phyloP scores from a whole-genome alignment of 1,140 invertebrate genomes.

The Drosophila fuyamai region DNA sequence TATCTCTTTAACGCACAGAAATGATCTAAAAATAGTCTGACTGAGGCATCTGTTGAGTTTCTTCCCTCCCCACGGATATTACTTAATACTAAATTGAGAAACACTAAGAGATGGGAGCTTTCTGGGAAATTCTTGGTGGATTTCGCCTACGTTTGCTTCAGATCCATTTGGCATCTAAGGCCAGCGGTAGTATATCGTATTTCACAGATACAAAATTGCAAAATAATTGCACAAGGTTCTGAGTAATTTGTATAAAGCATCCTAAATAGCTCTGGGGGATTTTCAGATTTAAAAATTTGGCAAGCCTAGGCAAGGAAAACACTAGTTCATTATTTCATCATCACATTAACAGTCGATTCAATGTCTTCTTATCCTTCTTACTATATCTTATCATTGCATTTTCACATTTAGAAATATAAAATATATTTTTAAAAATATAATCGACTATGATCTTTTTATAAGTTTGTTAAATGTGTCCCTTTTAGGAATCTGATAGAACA shows the following conservation, averaged over 20 bases:
- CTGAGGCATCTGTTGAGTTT: conserved; percentile 70
- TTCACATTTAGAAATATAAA: too few species aligned
- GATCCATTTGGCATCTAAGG: conserved; percentile 37
- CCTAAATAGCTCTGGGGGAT: background rate
- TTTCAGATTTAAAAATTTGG: background rate
- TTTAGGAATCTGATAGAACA: background rate
- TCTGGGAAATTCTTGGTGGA: conserved; percentile 38
- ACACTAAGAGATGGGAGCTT: conserved; percentile 51
- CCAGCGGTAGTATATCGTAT: conserved; percentile 56
- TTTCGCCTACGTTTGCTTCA: conserved; percentile 46
- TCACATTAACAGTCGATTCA: too few species aligned
- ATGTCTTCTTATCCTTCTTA: background rate
- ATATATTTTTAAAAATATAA: too few species aligned
- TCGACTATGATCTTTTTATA: too few species aligned
- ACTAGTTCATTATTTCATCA: background rate
- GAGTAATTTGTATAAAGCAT: background rate
- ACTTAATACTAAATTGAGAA: conserved; percentile 60
- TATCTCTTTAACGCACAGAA: conserved; percentile 15
- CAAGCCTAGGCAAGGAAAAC: background rate
- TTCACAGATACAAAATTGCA: conserved; percentile 34
- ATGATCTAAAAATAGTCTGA: conserved; percentile 58
- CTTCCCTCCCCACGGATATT: conserved; percentile 52
- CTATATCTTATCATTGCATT: background rate
- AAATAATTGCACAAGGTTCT: background rate
- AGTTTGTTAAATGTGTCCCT: too few species aligned